Base-by-base conservation (phyloP, 2,888 invertebrate species). In the Frankliniella intonsa region DNA sequence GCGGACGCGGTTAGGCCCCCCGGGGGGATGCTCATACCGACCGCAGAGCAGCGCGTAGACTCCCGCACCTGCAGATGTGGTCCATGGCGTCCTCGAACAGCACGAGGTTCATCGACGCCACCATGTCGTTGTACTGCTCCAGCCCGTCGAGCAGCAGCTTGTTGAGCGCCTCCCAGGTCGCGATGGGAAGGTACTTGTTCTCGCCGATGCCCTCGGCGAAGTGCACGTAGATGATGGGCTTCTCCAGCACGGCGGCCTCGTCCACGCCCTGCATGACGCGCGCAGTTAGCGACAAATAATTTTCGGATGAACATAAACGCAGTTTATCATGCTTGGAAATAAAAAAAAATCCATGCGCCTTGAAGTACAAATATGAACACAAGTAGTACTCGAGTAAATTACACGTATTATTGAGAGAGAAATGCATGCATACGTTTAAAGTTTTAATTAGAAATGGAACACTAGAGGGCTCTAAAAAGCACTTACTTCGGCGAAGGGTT, bases 81-180 rank as follows among this genome's bases (percentile, higher is more conserved):
- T 93, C 92, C 94, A 98, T 96, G 19, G 98, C 97, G 87, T 98
- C 97, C 87, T 97, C 97, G 86, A 98, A 98, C 12, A 98, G 91
- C 3, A 98, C 97, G 83, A 98, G 89, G 88, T 97, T 97, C 96
- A 98, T 97, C 0, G 94, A 94, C 2, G 96, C 94, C 83, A 92
- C 91, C 84, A 97, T 90, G 86, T 98, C 98, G 87, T 98, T 97
- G 87, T 98, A 98, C 25, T 92, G 92, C 3, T 92, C 90, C 82
- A 97, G 90, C 0, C 96, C 96, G 84, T 97, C 97, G 10, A 92
- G 90, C 0, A 98, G 89, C 76, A 97, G 88, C 85, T 91, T 92
- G 84, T 91, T 92, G 22, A 98, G 89, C 1, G 91, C 91, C 0
- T 89, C 86, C 93, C 95, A 96, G 83, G 92, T 92, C 49, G 87